Evolutionary conservation across 2,888 invertebrate genomes (phyloP), one percentile per base, ranked within the genome.

Genomic region (Anoncus sp.): DNA sequence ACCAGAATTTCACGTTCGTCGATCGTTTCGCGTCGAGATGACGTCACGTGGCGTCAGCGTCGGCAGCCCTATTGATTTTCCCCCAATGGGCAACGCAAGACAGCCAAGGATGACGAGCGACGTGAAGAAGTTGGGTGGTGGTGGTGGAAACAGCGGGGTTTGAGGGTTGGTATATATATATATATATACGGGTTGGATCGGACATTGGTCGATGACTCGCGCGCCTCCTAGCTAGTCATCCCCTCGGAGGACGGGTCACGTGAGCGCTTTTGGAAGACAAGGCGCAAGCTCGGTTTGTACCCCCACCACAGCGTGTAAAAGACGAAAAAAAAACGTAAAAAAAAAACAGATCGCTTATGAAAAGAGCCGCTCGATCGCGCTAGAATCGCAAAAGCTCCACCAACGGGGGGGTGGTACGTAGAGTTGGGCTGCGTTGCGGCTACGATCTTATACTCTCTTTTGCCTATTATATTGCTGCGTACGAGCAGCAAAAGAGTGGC

Each of bases 51-150:
- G 82, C 85, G 83, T 82, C 83, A 81, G 81, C 74, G 77, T 70
- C 77, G 74, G 53, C 63, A 60, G 35, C 40, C 77, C 85, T 89
- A 89, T 89, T 89, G 89, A 89, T 89, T 88, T 88, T 87, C 83
- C 81, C 72, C 74, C n/a, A n/a, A 69, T 79, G 65, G 81, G 81
- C 51, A 43, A 40, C 53, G 69, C 80, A 49, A 59, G 22, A 66
- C 43, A 49, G 49, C 18, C 18, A 43, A n/a, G 55, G 7, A 40
- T 66, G 43, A 55, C 27, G 66, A 20, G n/a, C 31, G 43, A 18
- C 9, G 53, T 18, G 40, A 43, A 55, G 55, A 67, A 43, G 40
- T 66, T 10, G 38, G 1, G 43, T 18, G 24, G 27, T 5, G 57
- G 38, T 45, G 67, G 51, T 16, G 78, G 80, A 79, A 77, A 40